A percentile compares a stretch with the other conserved stretches of the same genome.
These are phyloP conservation scores for Mus spicilegus DNA, from an alignment of 2,113 vertebrate genomes.

Conservation along the genomic window DNA sequence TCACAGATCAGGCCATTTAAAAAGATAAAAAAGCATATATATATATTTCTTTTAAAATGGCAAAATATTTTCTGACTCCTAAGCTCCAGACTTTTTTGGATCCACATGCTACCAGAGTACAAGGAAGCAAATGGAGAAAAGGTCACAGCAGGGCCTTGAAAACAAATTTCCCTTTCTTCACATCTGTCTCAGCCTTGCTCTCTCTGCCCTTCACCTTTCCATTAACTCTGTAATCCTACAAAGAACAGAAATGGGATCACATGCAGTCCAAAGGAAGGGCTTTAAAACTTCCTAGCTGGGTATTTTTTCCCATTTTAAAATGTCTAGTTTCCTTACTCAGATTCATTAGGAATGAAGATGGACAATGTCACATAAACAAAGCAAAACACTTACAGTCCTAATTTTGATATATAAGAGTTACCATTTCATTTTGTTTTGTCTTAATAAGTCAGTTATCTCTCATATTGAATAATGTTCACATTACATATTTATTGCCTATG, in stretches of 20 bases:
- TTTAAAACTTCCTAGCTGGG: conserved; percentile 25
- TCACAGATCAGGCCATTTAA: background rate
- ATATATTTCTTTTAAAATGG: background rate
- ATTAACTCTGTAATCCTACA: conserved; percentile 68
- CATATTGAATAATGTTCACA: background rate
- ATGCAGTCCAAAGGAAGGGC: background rate
- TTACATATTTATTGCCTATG: background rate
- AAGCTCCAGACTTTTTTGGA: background rate
- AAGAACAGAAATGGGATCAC: conserved; percentile 66
- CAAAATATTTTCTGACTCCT: conserved; percentile 39
- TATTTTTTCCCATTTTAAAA: background rate
- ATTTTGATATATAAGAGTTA: background rate
- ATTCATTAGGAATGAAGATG: background rate
- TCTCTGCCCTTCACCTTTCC: conserved; percentile 74
- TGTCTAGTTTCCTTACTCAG: background rate
- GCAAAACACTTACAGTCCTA: background rate
- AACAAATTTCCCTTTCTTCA: conserved; percentile 69
- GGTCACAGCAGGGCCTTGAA: conserved; percentile 66
- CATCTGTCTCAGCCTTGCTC: conserved; percentile 68
- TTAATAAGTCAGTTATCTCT: background rate
- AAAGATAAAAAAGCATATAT: background rate
- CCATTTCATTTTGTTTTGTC: background rate
- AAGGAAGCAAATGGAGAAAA: conserved; percentile 67
- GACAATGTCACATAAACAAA: background rate
- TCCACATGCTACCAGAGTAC: background rate